Evolutionary conservation across 2,113 vertebrate genomes (phyloP).

Genomic region (Tetraodon nigroviridis): DNA sequence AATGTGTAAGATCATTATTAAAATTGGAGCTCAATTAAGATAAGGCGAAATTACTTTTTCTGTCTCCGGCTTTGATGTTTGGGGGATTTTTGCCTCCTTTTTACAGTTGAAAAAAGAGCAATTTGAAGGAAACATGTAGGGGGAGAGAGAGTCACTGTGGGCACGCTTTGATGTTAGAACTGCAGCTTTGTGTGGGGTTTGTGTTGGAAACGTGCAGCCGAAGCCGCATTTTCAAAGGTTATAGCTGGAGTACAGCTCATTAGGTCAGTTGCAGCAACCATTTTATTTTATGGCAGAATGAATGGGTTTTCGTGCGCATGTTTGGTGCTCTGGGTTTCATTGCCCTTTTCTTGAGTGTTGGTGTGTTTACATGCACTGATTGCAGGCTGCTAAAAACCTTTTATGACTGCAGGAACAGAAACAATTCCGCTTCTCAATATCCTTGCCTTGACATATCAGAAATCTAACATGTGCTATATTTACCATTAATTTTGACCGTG

Average conservation of each 20-base stretch:
- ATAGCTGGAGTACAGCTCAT: constrained; percentile 50
- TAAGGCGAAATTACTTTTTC: constrained; percentile 80
- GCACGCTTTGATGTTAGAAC: constrained; percentile 63
- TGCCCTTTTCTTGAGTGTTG: neutral
- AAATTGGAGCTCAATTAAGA: constrained; percentile 81
- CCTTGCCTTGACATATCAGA: too few species aligned
- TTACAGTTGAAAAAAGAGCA: constrained; percentile 56
- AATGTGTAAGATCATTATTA: constrained; percentile 79
- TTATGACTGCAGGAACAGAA: too few species aligned
- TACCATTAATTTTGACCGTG: too few species aligned
- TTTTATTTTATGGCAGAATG: constrained; percentile 31
- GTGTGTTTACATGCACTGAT: neutral
- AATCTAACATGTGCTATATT: too few species aligned
- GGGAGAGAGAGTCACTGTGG: constrained; percentile 28
- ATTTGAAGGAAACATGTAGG: constrained; percentile 40
- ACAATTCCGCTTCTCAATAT: too few species aligned
- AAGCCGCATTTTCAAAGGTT: constrained; percentile 46
- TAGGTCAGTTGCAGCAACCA: constrained; percentile 40
- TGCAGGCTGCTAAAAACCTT: neutral
- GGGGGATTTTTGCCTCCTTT: constrained; percentile 64
- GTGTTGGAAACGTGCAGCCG: constrained; percentile 49
- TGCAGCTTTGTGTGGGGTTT: constrained; percentile 32
- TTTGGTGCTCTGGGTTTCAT: constrained; percentile 17
- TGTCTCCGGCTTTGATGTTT: constrained; percentile 74
- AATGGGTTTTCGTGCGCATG: constrained; percentile 2